Conservation (phyloP, 2,113 vertebrate genomes). For the Heterotis niloticus region DNA sequence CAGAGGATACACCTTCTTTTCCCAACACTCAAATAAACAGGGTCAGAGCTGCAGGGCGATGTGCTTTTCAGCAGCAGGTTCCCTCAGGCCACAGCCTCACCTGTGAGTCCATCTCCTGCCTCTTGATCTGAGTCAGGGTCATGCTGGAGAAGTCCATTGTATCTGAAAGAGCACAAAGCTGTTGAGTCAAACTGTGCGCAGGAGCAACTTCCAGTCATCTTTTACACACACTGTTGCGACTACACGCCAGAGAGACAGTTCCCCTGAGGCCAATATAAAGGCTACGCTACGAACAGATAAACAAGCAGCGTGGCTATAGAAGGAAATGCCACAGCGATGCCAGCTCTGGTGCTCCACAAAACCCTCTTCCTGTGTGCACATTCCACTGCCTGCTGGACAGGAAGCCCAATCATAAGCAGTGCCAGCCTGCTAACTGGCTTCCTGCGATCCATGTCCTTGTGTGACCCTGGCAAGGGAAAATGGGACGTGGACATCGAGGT, state of each 20-base stretch:
- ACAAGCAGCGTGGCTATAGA: background rate
- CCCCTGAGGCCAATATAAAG: background rate
- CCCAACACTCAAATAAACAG: no score
- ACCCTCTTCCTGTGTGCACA: background rate
- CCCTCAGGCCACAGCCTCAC: slow-evolving; percentile 50
- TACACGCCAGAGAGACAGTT: background rate
- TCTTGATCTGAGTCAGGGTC: slow-evolving; percentile 92
- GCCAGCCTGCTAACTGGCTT: background rate
- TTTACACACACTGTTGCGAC: no score
- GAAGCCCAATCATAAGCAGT: background rate
- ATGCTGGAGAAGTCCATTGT: slow-evolving; percentile 88
- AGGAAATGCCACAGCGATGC: slow-evolving; percentile 10
- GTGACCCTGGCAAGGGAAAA: background rate
- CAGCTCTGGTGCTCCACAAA: background rate
- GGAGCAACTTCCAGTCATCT: background rate
- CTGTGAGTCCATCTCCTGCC: slow-evolving; percentile 95
- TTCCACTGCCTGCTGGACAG: background rate
- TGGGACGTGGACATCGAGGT: background rate
- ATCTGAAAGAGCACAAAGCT: slow-evolving; percentile 56
- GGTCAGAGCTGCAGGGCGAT: no score
- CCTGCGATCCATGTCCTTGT: slow-evolving; percentile 3
- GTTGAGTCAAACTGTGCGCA: background rate
- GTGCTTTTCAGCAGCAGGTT: no score
- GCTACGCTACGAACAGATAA: background rate
- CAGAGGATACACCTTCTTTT: no score